Conservation (phyloP, 2,888 invertebrate genomes). For the Volucella inanis region DNA sequence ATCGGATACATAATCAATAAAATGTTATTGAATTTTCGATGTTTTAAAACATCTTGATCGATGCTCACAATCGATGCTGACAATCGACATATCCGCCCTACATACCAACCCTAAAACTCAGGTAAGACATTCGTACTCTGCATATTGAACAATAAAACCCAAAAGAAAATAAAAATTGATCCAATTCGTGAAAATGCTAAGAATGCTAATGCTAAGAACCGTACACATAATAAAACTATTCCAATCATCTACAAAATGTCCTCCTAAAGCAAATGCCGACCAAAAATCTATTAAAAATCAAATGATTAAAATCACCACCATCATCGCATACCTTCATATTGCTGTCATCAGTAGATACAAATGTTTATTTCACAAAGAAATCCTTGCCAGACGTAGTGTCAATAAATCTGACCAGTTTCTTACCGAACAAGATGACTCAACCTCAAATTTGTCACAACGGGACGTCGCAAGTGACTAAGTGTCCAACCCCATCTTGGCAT, state of each 20-base stretch:
- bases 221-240: slow-evolving; percentile 36
- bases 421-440: slow-evolving; percentile 44
- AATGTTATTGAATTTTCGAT: no score
- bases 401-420: slow-evolving; percentile 52
- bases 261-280: neutral
- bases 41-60: no score
- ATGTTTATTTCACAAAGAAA: slow-evolving; percentile 31
- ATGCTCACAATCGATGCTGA: no score
- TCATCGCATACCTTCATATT: slow-evolving; percentile 6
- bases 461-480: neutral
- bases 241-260: neutral
- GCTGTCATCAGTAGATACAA: neutral
- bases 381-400: slow-evolving; percentile 59
- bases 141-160: no score
- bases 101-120: no score
- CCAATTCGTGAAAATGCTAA: no score
- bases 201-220: no score
- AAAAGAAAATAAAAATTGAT: no score
- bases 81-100: no score
- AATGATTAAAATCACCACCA: slow-evolving; percentile 13
- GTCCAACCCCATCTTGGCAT: neutral
- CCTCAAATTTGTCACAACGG: neutral
- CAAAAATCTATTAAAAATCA: slow-evolving; percentile 20
- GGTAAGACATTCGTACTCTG: no score
- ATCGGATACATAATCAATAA: no score